Base-by-base conservation (phyloP, 2,797 vertebrate species). In the Fratercula arctica region DNA sequence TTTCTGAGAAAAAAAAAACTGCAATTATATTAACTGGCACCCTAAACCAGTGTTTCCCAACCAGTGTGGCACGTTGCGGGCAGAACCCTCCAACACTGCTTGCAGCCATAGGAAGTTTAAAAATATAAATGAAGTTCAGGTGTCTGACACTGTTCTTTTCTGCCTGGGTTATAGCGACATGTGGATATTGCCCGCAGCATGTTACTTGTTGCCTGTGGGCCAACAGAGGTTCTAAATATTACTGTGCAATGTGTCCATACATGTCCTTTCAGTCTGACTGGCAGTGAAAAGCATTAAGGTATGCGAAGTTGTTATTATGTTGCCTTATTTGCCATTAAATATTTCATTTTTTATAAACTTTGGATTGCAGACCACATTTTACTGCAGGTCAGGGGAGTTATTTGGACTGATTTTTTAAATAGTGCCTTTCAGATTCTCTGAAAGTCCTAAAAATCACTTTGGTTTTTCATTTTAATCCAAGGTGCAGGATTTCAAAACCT, bases 201-300 rank as follows among this genome's bases (percentile, higher is more conserved):
- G 7, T 46, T 88, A 75, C 87, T 86, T 84, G 93, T 69, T 89
- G 92, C 95, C 92, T 73, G 39, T 96, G 93, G 82, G 93, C 91
- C 76, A 53, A 53, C 48, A 88, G 76, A 45, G 68, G 16, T 80
- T 89, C 79, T 77, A 67, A 50, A 92, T 92, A 66, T 54, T 95
- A 68, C 78, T 92, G 41, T 39, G 59, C 59, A 51, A 48, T 79
- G 43, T 79, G 90, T 79, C 90, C 76, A 50, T 54, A 53, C 66
- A 18, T 10, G 66, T 77, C 88, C 78, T 68, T 79, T 91, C 59
- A 43, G 39, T 59, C 29, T 53, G 76, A 61, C 68, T 83, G 77
- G 59, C 76, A 85, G 59, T 26, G 84, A 78, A 76, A 35, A 90
- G 45, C 51, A 59, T 11, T 57, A 56, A 88, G 45, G 21, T 35